These are phyloP conservation scores for Tachina fera DNA, from an alignment of 2,888 invertebrate species.

Conservation along the genomic window DNA sequence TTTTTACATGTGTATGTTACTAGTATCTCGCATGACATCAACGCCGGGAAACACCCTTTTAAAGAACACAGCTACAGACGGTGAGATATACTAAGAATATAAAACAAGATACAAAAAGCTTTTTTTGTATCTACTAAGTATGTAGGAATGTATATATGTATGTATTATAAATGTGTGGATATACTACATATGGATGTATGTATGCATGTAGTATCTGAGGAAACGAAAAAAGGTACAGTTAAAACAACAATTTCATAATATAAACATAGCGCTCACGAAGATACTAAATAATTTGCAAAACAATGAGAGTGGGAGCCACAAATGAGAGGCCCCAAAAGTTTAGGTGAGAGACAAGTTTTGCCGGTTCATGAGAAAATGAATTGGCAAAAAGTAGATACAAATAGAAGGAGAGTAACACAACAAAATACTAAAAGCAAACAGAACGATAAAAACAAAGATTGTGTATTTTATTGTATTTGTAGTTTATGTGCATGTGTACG, in stretches of 20 bases:
- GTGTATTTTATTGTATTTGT: conserved; percentile 7
- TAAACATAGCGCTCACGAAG: conserved; percentile 9
- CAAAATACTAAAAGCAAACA: conserved; percentile 64
- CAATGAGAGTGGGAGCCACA: neutral
- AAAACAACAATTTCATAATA: conserved; percentile 69
- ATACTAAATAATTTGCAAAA: neutral
- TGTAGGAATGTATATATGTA: neutral
- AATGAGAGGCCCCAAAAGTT: conserved; percentile 44
- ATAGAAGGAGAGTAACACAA: conserved; percentile 67
- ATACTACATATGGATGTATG: neutral
- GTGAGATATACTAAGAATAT: conserved; percentile 35
- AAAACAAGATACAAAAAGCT: conserved; percentile 26
- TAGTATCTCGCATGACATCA: conserved; percentile 58
- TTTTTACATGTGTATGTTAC: too few relatives aligned
- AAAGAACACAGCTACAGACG: conserved; percentile 31
- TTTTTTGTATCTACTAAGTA: conserved; percentile 20
- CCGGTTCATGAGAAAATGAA: conserved; percentile 28
- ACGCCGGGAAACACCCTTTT: conserved; percentile 69
- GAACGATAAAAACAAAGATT: conserved; percentile 61
- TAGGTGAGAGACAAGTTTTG: conserved; percentile 12
- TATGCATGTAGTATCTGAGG: conserved; percentile 1
- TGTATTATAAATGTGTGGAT: neutral
- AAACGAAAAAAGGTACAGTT: conserved; percentile 69
- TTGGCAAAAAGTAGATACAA: conserved; percentile 40
- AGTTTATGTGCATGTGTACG: neutral